A percentile compares a stretch with the other conserved stretches of the same genome.
phyloP scores from a whole-genome alignment of 1,140 invertebrate species.

The Diachasma alloeum region DNA sequence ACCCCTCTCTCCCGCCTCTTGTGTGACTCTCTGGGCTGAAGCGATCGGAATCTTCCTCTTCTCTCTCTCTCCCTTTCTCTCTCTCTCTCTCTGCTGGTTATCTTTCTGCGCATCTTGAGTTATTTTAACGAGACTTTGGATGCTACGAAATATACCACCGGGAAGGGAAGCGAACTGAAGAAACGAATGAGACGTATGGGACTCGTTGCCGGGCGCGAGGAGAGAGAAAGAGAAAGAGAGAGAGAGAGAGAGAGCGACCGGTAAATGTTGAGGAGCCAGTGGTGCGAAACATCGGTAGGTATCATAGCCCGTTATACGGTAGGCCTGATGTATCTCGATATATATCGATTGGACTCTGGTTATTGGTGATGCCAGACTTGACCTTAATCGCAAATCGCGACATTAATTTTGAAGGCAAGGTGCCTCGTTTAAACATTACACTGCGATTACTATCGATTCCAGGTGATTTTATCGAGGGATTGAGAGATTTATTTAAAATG shows the following conservation, averaged over 20 bases:
- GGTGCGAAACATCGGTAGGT: neutral
- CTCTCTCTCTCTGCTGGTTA: neutral
- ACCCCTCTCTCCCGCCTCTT: neutral
- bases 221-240: neutral
- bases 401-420: constrained; percentile 25
- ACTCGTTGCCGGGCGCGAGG: too few species aligned
- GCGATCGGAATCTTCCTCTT: neutral
- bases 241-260: neutral
- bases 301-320: constrained; percentile 7
- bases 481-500: neutral
- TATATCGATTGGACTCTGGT: neutral
- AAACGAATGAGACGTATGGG: neutral
- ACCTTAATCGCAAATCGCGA: constrained; percentile 27
- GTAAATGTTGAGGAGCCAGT: neutral
- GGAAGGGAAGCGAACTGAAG: neutral
- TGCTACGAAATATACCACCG: neutral
- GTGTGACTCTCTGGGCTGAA: neutral
- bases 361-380: constrained; percentile 3
- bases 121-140: constrained; percentile 6
- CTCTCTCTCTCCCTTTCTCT: neutral
- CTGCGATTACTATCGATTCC: constrained; percentile 5
- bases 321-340: neutral
- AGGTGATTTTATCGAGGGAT: constrained; percentile 5
- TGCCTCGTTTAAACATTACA: constrained; percentile 23
- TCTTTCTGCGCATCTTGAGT: neutral